These are phyloP conservation scores for Acrocephalus arundinaceus DNA, from an alignment of 2,113 vertebrate species.

Conservation along the genomic window DNA sequence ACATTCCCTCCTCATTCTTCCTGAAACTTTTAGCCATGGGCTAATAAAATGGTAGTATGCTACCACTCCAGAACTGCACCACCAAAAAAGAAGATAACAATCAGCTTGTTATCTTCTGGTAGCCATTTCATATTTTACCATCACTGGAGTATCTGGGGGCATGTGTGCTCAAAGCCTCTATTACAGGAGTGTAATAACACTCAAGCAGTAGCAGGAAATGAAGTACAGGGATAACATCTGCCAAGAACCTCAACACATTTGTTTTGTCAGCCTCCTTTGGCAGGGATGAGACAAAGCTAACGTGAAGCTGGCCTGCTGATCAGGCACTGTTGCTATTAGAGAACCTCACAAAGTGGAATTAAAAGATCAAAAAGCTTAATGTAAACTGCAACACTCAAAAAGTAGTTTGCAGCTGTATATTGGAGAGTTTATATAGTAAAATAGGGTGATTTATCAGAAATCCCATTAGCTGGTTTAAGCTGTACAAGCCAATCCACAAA, in stretches of 20 bases:
- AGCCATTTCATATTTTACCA: slow-evolving; percentile 29
- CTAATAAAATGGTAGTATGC: neutral
- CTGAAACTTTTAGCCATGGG: neutral
- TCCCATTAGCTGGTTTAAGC: neutral
- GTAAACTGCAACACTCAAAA: neutral
- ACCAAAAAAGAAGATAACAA: neutral
- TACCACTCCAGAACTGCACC: neutral
- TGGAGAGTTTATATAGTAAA: neutral
- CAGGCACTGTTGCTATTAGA: neutral
- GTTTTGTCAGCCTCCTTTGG: slow-evolving; percentile 15
- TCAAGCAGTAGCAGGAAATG: slow-evolving; percentile 35
- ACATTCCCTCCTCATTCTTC: neutral
- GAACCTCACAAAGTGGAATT: neutral
- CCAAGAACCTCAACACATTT: slow-evolving; percentile 20
- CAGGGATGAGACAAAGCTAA: neutral
- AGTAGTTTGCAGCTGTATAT: neutral
- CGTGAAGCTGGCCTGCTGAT: neutral
- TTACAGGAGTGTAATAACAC: neutral
- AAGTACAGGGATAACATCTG: slow-evolving; percentile 45
- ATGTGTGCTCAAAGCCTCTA: neutral
- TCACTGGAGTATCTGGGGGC: neutral
- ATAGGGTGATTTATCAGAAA: neutral
- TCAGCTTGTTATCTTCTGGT: neutral
- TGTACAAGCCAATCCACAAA: neutral
- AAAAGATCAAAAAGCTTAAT: neutral